Evolutionary conservation across 2,888 invertebrate genomes (phyloP).

Genomic region (Teleiodes luculella): DNA sequence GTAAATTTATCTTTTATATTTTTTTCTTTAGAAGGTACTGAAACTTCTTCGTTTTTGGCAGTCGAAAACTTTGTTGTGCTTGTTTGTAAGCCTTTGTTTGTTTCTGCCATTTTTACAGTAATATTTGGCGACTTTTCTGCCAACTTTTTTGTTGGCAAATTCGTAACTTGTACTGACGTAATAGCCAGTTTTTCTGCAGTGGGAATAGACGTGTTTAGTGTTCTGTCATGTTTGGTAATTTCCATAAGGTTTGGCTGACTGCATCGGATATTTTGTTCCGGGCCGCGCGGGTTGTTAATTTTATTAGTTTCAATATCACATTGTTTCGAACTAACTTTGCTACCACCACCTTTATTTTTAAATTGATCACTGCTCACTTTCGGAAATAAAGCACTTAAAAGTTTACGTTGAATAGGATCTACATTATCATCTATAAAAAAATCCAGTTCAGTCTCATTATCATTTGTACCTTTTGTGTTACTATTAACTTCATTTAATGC

Average conservation of each 20-base stretch:
- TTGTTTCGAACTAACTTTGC: background rate
- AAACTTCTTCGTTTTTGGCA: background rate
- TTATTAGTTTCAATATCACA: background rate
- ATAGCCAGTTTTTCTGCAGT: no score
- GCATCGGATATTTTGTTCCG: conserved; percentile 15
- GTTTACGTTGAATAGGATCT: conserved; percentile 28
- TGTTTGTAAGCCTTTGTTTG: no score
- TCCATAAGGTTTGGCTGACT: background rate
- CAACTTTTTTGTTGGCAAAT: no score
- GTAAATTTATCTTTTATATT: conserved; percentile 6
- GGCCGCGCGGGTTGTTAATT: conserved; percentile 35
- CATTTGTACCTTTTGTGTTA: background rate
- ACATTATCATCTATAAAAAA: conserved; percentile 1
- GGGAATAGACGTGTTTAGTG: no score
- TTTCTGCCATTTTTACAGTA: no score
- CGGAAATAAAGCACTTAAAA: conserved; percentile 35
- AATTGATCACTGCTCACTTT: conserved; percentile 17
- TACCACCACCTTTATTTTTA: conserved; percentile 31
- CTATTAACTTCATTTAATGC: background rate
- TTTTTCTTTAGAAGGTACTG: background rate
- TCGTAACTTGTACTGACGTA: no score
- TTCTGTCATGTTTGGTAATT: no score
- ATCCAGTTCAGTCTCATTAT: background rate
- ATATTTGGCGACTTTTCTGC: no score
- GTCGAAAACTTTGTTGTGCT: background rate